Base-by-base conservation (phyloP, 2,113 vertebrate genomes). In the Toxotes chatareus region DNA sequence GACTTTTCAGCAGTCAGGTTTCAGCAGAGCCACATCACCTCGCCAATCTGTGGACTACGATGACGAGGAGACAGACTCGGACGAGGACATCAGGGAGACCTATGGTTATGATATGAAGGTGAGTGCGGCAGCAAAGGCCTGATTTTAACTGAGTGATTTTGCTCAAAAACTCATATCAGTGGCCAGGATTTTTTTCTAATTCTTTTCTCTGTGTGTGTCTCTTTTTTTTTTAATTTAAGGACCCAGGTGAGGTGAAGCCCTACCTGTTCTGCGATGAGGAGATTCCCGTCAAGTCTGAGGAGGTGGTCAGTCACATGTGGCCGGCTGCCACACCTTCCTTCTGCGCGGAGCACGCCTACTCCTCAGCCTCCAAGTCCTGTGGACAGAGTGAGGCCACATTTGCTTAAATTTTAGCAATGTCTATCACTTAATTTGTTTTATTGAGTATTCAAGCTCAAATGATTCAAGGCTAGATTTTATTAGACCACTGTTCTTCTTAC, bases 221-320 rank as follows among this genome's bases (percentile, higher is more conserved):
- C 0, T 51, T 46, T 66, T 10, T n/a, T 44, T 91, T 36, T 87
- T 27, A 27, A 27, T 27, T 27, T 27, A 27, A 99, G 98, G 98
- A 99, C 79, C 96, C 96, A 5, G 96, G 96, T n/a, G 98, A 97
- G 79, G 96, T 98, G 75, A 99, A 99, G 86, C 98, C 98, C 0
- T 99, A 99, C 87, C 94, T 99, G 49, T 99, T 99, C 85, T 99
- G 98, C 78, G 98, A 99, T 81, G 98, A 99, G 87, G 98, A 99
- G 93, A 99, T 99, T 62, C 98, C 98, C 0, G 98, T 99, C 19
- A 99, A 99, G 80, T 99, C 98, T 3, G 98, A 99, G 89, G 98
- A 99, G 89, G 98, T 99, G n/a, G 98, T 99, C 77, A 99, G 97
- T 77, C 98, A 99, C 92, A 99, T 99, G 97, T 99, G 98, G 98